A percentile compares a stretch with the other conserved stretches of the same genome.
phyloP scores from a whole-genome alignment of 2,888 invertebrate species.

The Pardosa pseudoannulata region DNA sequence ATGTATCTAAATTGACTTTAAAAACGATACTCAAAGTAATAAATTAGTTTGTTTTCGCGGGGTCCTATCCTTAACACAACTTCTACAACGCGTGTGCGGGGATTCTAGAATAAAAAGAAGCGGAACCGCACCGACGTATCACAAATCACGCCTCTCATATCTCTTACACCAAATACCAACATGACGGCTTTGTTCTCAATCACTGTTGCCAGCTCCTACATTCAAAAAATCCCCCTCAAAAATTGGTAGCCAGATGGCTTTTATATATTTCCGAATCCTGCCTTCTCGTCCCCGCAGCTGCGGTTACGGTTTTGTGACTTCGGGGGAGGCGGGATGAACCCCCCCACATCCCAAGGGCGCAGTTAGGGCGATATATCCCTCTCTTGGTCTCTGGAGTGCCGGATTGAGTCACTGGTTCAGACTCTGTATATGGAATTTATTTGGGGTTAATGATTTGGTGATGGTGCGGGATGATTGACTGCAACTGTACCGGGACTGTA shows the following conservation, averaged over 20 bases:
- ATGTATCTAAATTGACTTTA: no score
- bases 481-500: not conserved
- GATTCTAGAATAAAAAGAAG: no score
- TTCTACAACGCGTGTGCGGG: no score
- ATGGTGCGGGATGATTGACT: constrained; percentile 6
- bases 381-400: constrained; percentile 10
- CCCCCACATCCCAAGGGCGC: constrained; percentile 48
- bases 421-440: not conserved
- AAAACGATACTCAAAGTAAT: no score
- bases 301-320: constrained; percentile 68
- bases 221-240: constrained; percentile 17
- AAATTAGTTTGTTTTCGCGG: no score
- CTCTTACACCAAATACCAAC: constrained; percentile 48
- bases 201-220: not conserved
- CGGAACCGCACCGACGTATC: not conserved
- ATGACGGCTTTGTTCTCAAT: constrained; percentile 33
- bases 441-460: constrained; percentile 17
- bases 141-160: constrained; percentile 13
- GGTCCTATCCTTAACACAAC: no score
- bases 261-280: constrained; percentile 25
- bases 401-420: constrained; percentile 41
- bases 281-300: constrained; percentile 35
- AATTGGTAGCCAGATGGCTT: constrained; percentile 68
- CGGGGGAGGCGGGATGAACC: no score
- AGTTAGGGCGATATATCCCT: constrained; percentile 55